Evolutionary conservation across 2,888 invertebrate species (phyloP).

Genomic region (Eustalomyia histrio): DNA sequence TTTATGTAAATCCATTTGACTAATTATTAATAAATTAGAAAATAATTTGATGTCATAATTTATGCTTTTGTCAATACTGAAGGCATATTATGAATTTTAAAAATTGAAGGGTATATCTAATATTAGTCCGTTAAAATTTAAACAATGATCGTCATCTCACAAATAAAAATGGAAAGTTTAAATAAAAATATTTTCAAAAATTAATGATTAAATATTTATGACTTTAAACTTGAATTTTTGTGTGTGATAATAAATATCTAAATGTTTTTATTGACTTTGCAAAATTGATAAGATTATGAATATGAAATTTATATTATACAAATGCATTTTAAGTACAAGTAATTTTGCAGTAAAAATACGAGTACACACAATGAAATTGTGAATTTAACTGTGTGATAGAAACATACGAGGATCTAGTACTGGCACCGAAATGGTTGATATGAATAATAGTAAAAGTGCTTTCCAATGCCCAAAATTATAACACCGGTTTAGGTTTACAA

Average conservation of each 20-base stretch:
- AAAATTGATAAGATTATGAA: neutral
- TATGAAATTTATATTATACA: too few species aligned
- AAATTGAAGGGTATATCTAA: neutral
- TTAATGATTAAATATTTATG: neutral
- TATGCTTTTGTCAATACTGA: conserved; percentile 43
- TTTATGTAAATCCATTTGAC: conserved; percentile 58
- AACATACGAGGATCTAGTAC: too few species aligned
- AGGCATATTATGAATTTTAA: neutral
- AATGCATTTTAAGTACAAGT: too few species aligned
- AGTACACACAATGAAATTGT: too few species aligned
- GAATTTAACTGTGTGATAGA: too few species aligned
- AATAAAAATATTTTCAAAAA: neutral
- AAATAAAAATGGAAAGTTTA: conserved; percentile 21
- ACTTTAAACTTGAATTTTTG: neutral
- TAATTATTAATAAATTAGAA: conserved; percentile 58
- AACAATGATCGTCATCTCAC: neutral
- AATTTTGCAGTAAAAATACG: too few species aligned
- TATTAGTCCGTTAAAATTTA: conserved; percentile 20
- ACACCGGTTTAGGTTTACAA: too few species aligned
- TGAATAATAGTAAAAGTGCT: too few species aligned
- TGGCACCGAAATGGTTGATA: too few species aligned
- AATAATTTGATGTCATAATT: conserved; percentile 48
- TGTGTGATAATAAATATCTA: neutral
- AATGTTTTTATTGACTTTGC: conserved; percentile 10
- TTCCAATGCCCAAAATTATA: too few species aligned